These are phyloP conservation scores for Argyra leucocephala DNA, from an alignment of 2,888 invertebrate species.

Conservation along the genomic window DNA sequence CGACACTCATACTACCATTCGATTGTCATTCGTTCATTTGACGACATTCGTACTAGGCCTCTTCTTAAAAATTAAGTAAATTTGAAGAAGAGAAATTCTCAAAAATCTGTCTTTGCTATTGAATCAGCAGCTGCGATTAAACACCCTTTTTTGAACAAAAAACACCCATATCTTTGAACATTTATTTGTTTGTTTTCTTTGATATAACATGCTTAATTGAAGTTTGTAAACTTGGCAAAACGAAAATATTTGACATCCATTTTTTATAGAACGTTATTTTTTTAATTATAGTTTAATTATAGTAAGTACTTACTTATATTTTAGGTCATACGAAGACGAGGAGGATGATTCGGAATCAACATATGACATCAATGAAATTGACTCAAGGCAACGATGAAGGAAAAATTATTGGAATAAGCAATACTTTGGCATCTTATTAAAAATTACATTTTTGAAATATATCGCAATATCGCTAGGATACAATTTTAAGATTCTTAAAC, in stretches of 20 bases:
- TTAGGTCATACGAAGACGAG: conserved; percentile 25
- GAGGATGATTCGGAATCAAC: conserved; percentile 25
- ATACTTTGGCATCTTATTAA: neutral
- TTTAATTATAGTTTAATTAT: neutral
- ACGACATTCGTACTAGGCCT: no score
- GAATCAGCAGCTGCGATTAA: no score
- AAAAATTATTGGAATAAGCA: neutral
- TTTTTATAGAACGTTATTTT: no score
- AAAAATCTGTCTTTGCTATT: no score
- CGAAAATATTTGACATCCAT: no score
- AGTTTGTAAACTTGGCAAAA: neutral
- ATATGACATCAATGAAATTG: neutral
- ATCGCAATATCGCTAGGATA: neutral
- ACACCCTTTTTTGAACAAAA: no score
- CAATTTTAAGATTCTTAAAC: neutral
- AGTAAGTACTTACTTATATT: conserved; percentile 7
- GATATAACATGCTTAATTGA: neutral
- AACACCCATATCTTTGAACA: no score
- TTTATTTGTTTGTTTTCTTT: no score
- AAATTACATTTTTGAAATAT: neutral
- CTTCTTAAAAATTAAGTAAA: no score
- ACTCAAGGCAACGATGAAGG: neutral
- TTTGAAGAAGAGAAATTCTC: no score
- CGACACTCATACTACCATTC: no score
- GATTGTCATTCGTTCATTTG: no score